Conservation (phyloP, 1,140 invertebrate species). For the Drosophila ficusphila region DNA sequence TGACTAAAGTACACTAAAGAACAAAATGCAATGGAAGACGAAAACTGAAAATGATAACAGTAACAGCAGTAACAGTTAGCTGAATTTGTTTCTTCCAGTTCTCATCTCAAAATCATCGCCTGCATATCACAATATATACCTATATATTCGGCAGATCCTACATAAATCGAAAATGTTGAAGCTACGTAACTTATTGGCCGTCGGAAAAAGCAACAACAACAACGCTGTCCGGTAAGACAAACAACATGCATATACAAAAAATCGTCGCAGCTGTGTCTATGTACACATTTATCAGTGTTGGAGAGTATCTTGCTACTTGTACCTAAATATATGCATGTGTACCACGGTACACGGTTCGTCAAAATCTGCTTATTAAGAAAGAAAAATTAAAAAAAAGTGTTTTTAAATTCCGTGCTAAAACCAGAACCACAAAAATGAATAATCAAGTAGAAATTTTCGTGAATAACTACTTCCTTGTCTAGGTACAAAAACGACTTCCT, state of each 20-base stretch:
- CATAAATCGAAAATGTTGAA: constrained; percentile 60
- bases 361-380: no score
- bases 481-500: background rate
- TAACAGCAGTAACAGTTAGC: constrained; percentile 47
- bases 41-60: constrained; percentile 55
- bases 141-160: constrained; percentile 8
- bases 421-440: no score
- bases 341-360: no score
- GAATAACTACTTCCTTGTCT: no score
- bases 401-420: no score
- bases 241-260: constrained; percentile 8
- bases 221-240: constrained; percentile 52
- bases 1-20: constrained; percentile 71
- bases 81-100: constrained; percentile 57
- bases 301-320: background rate
- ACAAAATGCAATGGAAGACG: constrained; percentile 29
- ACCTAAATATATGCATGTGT: background rate
- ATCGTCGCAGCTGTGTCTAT: constrained; percentile 12
- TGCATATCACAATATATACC: constrained; percentile 10
- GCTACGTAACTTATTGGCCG: constrained; percentile 64
- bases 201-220: constrained; percentile 36
- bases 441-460: no score
- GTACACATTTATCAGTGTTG: constrained; percentile 1
- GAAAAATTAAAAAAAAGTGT: no score
- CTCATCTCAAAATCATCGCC: constrained; percentile 27